Evolutionary conservation across 92 coral and sea anemone species (phyloP).

Genomic region (Zoanthus gigantus): DNA sequence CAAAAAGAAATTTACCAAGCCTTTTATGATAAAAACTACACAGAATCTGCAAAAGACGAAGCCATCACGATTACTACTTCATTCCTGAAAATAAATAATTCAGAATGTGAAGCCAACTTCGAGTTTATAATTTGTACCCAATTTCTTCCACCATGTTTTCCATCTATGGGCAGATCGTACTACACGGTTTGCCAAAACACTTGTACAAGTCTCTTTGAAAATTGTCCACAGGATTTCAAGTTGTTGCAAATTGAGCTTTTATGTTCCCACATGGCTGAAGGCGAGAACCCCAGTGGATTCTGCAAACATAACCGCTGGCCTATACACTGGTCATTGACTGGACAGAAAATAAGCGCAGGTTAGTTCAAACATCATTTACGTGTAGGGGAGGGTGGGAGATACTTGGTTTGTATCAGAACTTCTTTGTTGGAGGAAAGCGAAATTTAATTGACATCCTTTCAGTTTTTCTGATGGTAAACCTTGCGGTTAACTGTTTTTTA

Average conservation of each 20-base stretch:
- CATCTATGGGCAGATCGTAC: background rate
- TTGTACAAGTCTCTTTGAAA: background rate
- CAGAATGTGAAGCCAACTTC: background rate
- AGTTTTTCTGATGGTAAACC: no score
- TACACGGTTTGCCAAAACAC: conserved; percentile 15
- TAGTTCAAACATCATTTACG: background rate
- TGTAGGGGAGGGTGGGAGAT: background rate
- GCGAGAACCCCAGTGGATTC: conserved; percentile 1
- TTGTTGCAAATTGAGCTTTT: background rate
- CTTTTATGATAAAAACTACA: conserved; percentile 29
- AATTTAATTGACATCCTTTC: no score
- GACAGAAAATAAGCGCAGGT: background rate
- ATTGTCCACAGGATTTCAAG: background rate
- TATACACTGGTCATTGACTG: background rate
- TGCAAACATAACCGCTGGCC: conserved; percentile 28
- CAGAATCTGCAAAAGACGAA: background rate
- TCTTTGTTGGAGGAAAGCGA: no score
- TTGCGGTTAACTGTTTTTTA: no score
- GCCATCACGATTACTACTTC: background rate
- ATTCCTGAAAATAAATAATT: background rate
- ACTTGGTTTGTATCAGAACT: no score
- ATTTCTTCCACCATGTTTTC: conserved; percentile 30
- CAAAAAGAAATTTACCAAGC: background rate
- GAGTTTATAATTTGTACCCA: background rate
- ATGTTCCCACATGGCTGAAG: conserved; percentile 18